These are phyloP conservation scores for Philotrypesis tridentata DNA, from an alignment of 1,140 invertebrate species.

Conservation along the genomic window DNA sequence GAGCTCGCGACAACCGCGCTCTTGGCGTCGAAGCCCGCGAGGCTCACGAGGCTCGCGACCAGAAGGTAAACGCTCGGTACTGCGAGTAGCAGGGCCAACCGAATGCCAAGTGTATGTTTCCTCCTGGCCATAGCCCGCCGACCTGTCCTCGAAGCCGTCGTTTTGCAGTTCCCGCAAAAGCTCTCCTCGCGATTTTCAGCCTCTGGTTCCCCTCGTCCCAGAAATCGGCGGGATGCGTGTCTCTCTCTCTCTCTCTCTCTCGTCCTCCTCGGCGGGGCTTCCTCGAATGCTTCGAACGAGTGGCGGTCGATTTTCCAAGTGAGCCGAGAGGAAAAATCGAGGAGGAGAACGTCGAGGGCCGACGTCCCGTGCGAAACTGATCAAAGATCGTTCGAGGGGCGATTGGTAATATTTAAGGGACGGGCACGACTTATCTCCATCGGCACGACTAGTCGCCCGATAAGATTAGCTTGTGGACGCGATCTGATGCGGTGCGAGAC, in stretches of 20 bases:
- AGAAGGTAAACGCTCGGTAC: constrained; percentile 64
- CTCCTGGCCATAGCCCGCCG: constrained; percentile 60
- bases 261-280: neutral
- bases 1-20: constrained; percentile 23
- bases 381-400: constrained; percentile 37
- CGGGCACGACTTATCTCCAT: constrained; percentile 54
- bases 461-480: constrained; percentile 32
- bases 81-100: constrained; percentile 61
- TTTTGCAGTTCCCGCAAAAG: constrained; percentile 11
- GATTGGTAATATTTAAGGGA: constrained; percentile 57
- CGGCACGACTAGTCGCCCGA: neutral
- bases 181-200: neutral
- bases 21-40: constrained; percentile 3
- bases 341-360: constrained; percentile 42
- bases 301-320: neutral
- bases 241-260: neutral
- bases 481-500: neutral
- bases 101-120: constrained; percentile 59
- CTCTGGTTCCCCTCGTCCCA: neutral
- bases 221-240: no score
- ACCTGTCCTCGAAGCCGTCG: constrained; percentile 1
- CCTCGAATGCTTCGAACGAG: neutral
- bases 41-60: constrained; percentile 53
- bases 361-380: constrained; percentile 56
- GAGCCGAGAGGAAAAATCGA: neutral